phyloP scores from a whole-genome alignment of 2,113 vertebrate genomes.

The Pandion haliaetus region DNA sequence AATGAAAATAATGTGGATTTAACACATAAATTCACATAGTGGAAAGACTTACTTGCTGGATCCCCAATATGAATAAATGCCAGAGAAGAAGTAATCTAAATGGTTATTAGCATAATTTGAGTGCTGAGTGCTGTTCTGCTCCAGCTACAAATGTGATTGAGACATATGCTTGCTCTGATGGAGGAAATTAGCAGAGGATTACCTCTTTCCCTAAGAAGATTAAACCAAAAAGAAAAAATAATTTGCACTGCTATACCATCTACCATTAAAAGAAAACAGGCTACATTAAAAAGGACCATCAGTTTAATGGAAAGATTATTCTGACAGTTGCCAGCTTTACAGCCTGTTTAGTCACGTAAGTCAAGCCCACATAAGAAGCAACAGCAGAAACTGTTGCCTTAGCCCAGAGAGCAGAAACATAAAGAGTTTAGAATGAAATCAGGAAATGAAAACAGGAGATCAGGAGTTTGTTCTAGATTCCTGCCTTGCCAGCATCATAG shows the following conservation, averaged over 20 bases:
- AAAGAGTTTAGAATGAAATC: neutral
- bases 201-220: slow-evolving; percentile 61
- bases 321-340: slow-evolving; percentile 27
- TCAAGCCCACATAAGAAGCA: neutral
- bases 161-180: slow-evolving; percentile 70
- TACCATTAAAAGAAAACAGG: slow-evolving; percentile 54
- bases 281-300: slow-evolving; percentile 23
- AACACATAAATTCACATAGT: neutral
- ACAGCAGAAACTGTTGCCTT: neutral
- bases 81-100: slow-evolving; percentile 56
- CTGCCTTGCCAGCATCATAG: neutral
- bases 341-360: neutral
- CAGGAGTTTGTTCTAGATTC: neutral
- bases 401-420: neutral
- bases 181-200: slow-evolving; percentile 73
- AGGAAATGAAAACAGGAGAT: neutral
- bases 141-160: slow-evolving; percentile 68
- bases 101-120: slow-evolving; percentile 62
- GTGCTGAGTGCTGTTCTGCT: slow-evolving; percentile 59
- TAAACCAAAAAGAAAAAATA: slow-evolving; percentile 68
- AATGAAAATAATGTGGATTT: slow-evolving; percentile 27
- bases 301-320: slow-evolving; percentile 52
- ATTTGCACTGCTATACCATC: slow-evolving; percentile 34
- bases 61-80: slow-evolving; percentile 32
- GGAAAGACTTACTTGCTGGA: slow-evolving; percentile 23